Evolutionary conservation across 2,797 vertebrate genomes (phyloP), one percentile per base, ranked within the genome.

Genomic region (Darevskia nairensis): DNA sequence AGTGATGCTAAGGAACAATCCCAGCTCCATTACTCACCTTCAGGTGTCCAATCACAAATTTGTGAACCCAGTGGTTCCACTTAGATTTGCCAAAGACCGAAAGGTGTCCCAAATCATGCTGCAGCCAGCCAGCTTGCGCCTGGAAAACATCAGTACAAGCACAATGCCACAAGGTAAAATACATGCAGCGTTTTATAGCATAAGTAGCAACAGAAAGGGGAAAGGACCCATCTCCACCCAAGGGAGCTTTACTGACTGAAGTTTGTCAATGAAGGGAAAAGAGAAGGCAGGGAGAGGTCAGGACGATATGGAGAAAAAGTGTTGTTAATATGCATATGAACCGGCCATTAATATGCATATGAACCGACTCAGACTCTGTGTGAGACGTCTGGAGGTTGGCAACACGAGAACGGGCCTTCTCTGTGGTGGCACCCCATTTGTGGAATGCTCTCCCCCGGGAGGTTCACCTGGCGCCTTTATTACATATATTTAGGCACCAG

Each of bases 21-120:
- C 39, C 78, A 88, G 68, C 41, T 2, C 0, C 3, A 1, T 35
- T 0, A 83, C 87, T 88, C 91, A 98, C 97, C 97, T 98, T 98
- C 90, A 98, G 93, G 19, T 98, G 97, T 86, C 97, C 97, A 0
- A 98, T 97, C 79, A 98, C 96, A 0, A 98, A 97, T 84, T 97
- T 96, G 92, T 98, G 97, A 3, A 97, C 78, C 93, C 96, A 92
- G 90, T 98, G 97, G 94, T 98, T 98, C 97, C 97, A 97, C 0
- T 74, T 93, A 17, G 97, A 97, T 50, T 95, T 96, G 88, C 95
- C 89, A 5, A 97, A 98, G 90, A 98, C 97, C 0, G 97, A 98
- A 69, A 98, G 94, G 84, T 98, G 97, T 23, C 97, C 97, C 21
- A 98, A 97, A 91, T 98, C 97, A 3, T 98, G 97, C 92, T 98